These are phyloP conservation scores for Didymodactylos carnosus DNA, from an alignment of 2,888 invertebrate species.

Conservation along the genomic window DNA sequence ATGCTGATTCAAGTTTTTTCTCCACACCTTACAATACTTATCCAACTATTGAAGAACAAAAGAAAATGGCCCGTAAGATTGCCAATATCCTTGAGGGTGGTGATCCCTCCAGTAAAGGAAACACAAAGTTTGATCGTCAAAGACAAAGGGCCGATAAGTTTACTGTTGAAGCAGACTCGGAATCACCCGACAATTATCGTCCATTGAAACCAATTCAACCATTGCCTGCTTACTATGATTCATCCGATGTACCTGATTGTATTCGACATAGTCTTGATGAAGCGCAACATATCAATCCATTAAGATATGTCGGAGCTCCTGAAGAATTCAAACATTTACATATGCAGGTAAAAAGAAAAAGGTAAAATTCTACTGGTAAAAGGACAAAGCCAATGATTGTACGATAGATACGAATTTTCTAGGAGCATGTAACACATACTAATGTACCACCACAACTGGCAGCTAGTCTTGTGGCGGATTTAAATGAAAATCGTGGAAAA, in stretches of 20 bases:
- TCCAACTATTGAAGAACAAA: slow-evolving; percentile 88
- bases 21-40: slow-evolving; percentile 40
- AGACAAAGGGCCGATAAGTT: slow-evolving; percentile 81
- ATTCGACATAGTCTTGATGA: slow-evolving; percentile 10
- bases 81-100: slow-evolving; percentile 68
- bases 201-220: slow-evolving; percentile 13
- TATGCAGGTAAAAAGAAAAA: slow-evolving; percentile 16
- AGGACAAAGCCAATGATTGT: slow-evolving; percentile 24
- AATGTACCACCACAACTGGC: slow-evolving; percentile 50
- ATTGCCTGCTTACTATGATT: background rate
- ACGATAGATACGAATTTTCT: slow-evolving; percentile 21
- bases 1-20: slow-evolving; percentile 33
- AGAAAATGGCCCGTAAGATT: slow-evolving; percentile 71
- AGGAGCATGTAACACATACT: slow-evolving; percentile 15
- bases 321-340: slow-evolving; percentile 13
- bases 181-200: background rate
- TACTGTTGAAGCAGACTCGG: slow-evolving; percentile 54
- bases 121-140: slow-evolving; percentile 83
- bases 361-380: slow-evolving; percentile 21
- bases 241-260: slow-evolving; percentile 5
- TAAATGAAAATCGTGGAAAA: slow-evolving; percentile 42
- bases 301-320: slow-evolving; percentile 14
- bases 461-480: slow-evolving; percentile 55
- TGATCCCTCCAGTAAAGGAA: slow-evolving; percentile 49
- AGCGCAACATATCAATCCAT: slow-evolving; percentile 8